Conservation (phyloP, 2,113 vertebrate genomes). For the Ptyas mucosa region DNA sequence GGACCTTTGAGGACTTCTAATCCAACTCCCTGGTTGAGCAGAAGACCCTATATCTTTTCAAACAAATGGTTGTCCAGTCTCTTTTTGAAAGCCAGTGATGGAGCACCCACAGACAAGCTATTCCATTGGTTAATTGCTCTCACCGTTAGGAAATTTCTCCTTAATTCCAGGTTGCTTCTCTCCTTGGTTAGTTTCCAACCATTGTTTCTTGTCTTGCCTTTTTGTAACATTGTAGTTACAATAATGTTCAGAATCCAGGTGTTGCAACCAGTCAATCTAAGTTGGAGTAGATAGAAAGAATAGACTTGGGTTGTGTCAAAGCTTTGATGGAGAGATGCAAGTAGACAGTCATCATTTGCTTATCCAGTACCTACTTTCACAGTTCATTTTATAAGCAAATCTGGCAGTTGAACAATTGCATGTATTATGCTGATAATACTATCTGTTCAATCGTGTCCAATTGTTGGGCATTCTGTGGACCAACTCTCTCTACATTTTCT, state of each 20-base stretch:
- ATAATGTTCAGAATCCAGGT: neutral
- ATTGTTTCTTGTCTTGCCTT: too few species aligned
- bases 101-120: too few species aligned
- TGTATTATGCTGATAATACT: neutral
- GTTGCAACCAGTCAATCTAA: neutral
- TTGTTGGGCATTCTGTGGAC: neutral
- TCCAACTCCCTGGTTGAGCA: too few species aligned
- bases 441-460: neutral
- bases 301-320: neutral
- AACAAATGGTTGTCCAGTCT: too few species aligned
- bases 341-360: slow-evolving; percentile 35
- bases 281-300: neutral
- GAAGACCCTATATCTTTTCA: too few species aligned
- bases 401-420: slow-evolving; percentile 43
- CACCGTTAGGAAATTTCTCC: too few species aligned
- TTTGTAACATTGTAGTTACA: neutral
- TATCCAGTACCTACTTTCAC: slow-evolving; percentile 36
- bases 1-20: too few species aligned
- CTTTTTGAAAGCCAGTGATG: too few species aligned
- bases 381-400: slow-evolving; percentile 35
- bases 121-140: too few species aligned
- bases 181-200: too few species aligned
- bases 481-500: neutral
- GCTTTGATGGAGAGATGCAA: slow-evolving; percentile 17
- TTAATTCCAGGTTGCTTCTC: too few species aligned